Percentiles rank a stretch among this genome's conserved stretches.
Evolutionary conservation across 2,113 vertebrate genomes (phyloP).

Genomic region (Crocuta crocuta): DNA sequence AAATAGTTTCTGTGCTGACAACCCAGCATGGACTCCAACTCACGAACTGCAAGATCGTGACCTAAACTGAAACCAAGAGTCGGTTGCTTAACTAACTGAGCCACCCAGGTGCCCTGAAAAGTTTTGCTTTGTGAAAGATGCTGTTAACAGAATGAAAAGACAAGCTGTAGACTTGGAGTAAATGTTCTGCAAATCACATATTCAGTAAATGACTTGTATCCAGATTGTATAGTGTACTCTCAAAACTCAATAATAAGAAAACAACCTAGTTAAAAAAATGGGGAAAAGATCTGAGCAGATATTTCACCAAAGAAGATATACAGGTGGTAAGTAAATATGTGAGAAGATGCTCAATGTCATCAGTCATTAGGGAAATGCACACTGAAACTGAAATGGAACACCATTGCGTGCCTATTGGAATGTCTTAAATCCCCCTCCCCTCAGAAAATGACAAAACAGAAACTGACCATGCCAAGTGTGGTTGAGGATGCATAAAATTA

Average conservation of each 20-base stretch:
- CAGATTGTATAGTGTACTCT: slow-evolving; percentile 4
- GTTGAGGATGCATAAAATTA: neutral
- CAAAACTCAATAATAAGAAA: slow-evolving; percentile 26
- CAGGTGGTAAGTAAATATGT: neutral
- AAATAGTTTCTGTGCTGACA: too few relatives aligned
- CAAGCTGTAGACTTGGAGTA: neutral
- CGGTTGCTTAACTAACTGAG: too few relatives aligned
- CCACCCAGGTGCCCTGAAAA: neutral
- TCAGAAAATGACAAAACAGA: neutral
- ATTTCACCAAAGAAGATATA: neutral
- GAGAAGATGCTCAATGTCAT: neutral
- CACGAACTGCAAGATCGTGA: too few relatives aligned
- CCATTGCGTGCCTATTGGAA: neutral
- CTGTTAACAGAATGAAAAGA: neutral
- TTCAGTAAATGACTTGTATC: neutral
- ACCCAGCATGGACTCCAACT: too few relatives aligned
- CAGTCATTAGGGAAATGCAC: slow-evolving; percentile 11
- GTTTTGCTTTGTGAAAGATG: neutral
- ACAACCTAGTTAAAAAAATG: slow-evolving; percentile 5
- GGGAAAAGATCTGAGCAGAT: neutral
- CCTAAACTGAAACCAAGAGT: too few relatives aligned
- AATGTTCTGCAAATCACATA: slow-evolving; percentile 20
- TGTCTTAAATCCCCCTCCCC: neutral
- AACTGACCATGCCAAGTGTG: neutral
- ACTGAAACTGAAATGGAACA: slow-evolving; percentile 1